These are phyloP conservation scores for Rosalia funebris DNA, from an alignment of 2,888 invertebrate genomes.

Conservation along the genomic window DNA sequence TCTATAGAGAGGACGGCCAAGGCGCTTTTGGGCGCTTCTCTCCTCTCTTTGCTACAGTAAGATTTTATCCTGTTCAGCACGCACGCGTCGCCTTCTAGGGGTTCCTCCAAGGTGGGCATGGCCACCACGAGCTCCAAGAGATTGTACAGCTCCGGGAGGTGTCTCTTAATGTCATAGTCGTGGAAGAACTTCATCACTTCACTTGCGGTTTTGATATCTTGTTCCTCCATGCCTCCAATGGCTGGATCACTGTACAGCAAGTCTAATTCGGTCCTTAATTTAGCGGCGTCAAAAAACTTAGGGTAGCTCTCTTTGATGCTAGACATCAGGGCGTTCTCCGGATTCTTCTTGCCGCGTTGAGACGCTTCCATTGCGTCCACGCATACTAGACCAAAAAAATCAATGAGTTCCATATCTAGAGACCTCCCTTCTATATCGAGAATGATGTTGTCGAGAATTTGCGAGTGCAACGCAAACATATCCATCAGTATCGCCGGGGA, in stretches of 20 bases:
- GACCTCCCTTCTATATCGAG: slow-evolving; percentile 24
- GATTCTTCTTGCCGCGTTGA: background rate
- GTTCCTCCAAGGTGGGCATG: slow-evolving; percentile 18
- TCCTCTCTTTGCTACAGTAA: slow-evolving; percentile 16
- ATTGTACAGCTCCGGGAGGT: slow-evolving; percentile 24
- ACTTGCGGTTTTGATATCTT: slow-evolving; percentile 1
- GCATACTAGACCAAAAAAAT: slow-evolving; percentile 24
- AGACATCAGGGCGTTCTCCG: slow-evolving; percentile 8
- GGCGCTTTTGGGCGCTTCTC: slow-evolving; percentile 26
- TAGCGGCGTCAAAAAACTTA: slow-evolving; percentile 16
- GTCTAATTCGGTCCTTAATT: slow-evolving; percentile 22
- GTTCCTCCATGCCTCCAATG: slow-evolving; percentile 21
- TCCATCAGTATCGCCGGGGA: background rate
- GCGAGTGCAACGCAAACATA: slow-evolving; percentile 14
- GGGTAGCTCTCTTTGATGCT: slow-evolving; percentile 27
- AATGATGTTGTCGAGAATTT: slow-evolving; percentile 23
- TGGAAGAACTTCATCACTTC: slow-evolving; percentile 27
- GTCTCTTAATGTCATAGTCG: slow-evolving; percentile 16
- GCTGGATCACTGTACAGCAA: slow-evolving; percentile 23
- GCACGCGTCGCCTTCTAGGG: slow-evolving; percentile 18
- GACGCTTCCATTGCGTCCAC: background rate
- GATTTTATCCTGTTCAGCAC: slow-evolving; percentile 22
- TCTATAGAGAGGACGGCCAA: slow-evolving; percentile 25
- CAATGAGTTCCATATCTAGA: slow-evolving; percentile 26
- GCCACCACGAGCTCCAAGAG: slow-evolving; percentile 27